Conservation (phyloP, 2,797 vertebrate species). For the Enteromius radiatus region DNA sequence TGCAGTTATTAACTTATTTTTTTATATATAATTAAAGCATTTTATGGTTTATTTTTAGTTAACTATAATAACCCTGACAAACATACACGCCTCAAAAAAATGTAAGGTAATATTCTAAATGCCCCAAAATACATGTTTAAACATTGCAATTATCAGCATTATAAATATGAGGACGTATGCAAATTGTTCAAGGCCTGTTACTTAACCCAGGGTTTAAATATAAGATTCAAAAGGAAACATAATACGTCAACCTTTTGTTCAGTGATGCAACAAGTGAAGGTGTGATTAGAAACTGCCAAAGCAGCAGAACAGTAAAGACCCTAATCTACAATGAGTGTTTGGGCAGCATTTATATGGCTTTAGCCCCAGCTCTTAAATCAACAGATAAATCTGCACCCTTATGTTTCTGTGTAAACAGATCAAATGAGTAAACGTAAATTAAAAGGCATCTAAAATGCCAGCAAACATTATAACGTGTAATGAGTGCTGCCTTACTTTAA, state of each 20-base stretch:
- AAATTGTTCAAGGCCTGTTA: neutral
- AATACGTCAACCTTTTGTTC: neutral
- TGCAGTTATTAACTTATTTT: too few relatives aligned
- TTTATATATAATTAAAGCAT: neutral
- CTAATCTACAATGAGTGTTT: slow-evolving; percentile 52
- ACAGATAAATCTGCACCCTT: slow-evolving; percentile 28
- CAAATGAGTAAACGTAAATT: neutral
- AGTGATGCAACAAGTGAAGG: neutral
- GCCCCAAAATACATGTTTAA: neutral
- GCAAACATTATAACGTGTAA: slow-evolving; percentile 15
- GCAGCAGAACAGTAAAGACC: slow-evolving; percentile 32
- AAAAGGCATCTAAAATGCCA: neutral
- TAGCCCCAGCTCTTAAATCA: slow-evolving; percentile 38
- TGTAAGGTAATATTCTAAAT: neutral
- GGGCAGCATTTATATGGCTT: slow-evolving; percentile 30
- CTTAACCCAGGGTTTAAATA: slow-evolving; percentile 1
- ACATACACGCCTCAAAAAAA: neutral
- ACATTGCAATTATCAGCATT: neutral
- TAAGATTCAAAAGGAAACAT: neutral
- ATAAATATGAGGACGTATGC: neutral
- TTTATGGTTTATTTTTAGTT: neutral
- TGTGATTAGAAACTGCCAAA: slow-evolving; percentile 10
- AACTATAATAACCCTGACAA: neutral
- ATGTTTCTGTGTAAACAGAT: slow-evolving; percentile 28
- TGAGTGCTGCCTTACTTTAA: neutral